These are phyloP conservation scores for Myiopsitta monachus DNA, from an alignment of 2,113 vertebrate species.

Conservation along the genomic window DNA sequence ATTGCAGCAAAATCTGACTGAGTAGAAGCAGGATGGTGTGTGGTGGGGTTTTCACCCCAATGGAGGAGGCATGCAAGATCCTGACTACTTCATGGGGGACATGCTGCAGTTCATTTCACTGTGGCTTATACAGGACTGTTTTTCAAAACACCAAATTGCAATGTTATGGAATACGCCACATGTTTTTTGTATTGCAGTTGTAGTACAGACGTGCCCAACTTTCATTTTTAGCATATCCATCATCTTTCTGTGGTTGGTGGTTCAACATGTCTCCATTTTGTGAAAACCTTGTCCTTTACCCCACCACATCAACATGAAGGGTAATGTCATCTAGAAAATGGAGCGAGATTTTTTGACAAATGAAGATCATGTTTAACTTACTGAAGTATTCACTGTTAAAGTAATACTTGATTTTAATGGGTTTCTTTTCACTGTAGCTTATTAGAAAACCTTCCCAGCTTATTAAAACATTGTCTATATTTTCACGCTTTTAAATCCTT, in stretches of 20 bases:
- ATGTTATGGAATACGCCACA: rapidly evolving
- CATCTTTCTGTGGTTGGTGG: neutral
- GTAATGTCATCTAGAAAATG: neutral
- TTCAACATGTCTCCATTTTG: neutral
- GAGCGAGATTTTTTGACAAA: neutral
- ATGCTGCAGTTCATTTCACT: neutral
- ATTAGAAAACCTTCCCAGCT: neutral
- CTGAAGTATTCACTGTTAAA: neutral
- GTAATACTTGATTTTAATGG: neutral
- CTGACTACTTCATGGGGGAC: neutral
- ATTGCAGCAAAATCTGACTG: no score
- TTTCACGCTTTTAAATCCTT: neutral
- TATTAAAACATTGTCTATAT: neutral
- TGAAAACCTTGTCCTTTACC: neutral
- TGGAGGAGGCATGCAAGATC: neutral
- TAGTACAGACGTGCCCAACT: neutral
- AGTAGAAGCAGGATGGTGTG: neutral
- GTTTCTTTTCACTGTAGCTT: neutral
- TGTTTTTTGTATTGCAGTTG: neutral
- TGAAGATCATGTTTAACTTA: neutral
- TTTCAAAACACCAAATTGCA: neutral
- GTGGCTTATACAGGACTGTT: neutral
- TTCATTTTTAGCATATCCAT: neutral
- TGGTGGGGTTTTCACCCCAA: neutral
- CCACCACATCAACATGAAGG: neutral